A percentile compares a stretch with the other conserved stretches of the same genome.
These are phyloP conservation scores for Hartigia nigra DNA, from an alignment of 2,888 invertebrate genomes.

Conservation along the genomic window DNA sequence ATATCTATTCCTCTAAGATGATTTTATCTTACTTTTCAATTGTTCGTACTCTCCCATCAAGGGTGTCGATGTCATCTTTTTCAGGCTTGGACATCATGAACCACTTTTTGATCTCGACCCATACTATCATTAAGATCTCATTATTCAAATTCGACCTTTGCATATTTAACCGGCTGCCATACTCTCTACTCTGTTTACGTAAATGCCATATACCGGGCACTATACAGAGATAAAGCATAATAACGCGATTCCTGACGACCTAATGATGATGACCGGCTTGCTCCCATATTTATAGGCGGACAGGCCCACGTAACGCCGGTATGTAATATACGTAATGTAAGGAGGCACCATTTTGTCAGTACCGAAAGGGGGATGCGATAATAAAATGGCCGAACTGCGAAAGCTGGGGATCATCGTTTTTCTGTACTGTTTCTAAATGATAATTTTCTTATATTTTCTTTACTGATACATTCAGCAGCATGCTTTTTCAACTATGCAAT, in stretches of 20 bases:
- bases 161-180: slow-evolving; percentile 60
- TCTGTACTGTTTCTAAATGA: neutral
- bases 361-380: slow-evolving; percentile 32
- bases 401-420: neutral
- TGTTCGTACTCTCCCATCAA: neutral
- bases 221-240: slow-evolving; percentile 62
- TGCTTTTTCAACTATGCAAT: neutral
- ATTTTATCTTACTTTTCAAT: neutral
- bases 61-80: neutral
- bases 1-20: neutral
- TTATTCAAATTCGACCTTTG: slow-evolving; percentile 64
- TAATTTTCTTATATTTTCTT: neutral
- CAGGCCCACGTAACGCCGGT: slow-evolving; percentile 19
- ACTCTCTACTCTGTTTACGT: slow-evolving; percentile 36
- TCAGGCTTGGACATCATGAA: neutral
- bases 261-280: slow-evolving; percentile 65
- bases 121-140: slow-evolving; percentile 60
- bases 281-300: slow-evolving; percentile 47
- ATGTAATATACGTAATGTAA: slow-evolving; percentile 59
- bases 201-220: slow-evolving; percentile 49
- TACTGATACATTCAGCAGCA: neutral
- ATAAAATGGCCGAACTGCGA: neutral
- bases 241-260: slow-evolving; percentile 63
- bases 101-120: slow-evolving; percentile 5
- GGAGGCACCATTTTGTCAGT: slow-evolving; percentile 59